Evolutionary conservation across 2,797 vertebrate genomes (phyloP).

Genomic region (Sebastes iracundus): DNA sequence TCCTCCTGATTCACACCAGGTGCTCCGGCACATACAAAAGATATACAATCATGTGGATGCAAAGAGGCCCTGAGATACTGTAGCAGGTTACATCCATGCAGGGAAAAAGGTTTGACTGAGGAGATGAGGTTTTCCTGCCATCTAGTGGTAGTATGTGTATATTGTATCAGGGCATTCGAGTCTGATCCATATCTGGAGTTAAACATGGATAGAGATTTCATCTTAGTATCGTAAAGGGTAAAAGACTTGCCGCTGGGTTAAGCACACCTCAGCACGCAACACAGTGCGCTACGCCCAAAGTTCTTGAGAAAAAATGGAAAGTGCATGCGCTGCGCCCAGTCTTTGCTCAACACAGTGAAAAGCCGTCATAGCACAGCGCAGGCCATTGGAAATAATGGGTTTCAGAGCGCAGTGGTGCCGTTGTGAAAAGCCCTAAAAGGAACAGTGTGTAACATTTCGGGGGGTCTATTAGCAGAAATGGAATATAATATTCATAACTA

Average conservation of each 20-base stretch:
- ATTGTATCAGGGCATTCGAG: not conserved
- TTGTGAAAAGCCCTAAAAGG: too few species aligned
- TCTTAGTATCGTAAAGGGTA: not conserved
- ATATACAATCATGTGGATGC: constrained; percentile 28
- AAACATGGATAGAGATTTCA: not conserved
- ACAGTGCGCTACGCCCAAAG: too few species aligned
- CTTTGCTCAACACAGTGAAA: too few species aligned
- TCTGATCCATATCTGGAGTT: not conserved
- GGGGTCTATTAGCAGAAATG: too few species aligned
- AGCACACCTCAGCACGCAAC: too few species aligned
- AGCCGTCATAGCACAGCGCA: too few species aligned
- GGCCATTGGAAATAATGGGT: too few species aligned
- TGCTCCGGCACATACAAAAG: constrained; percentile 9
- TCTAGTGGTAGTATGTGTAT: constrained; percentile 29
- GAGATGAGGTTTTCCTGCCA: constrained; percentile 27
- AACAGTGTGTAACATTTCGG: too few species aligned
- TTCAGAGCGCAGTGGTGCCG: too few species aligned
- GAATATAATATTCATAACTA: too few species aligned
- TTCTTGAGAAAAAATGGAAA: not conserved
- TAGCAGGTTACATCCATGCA: not conserved
- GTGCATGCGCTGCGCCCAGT: too few species aligned
- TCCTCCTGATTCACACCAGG: constrained; percentile 6
- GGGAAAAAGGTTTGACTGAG: not conserved
- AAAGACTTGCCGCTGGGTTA: too few species aligned
- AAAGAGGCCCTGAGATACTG: not conserved